These are phyloP conservation scores for Polymixis flavicincta DNA, from an alignment of 2,888 invertebrate genomes.

Conservation along the genomic window DNA sequence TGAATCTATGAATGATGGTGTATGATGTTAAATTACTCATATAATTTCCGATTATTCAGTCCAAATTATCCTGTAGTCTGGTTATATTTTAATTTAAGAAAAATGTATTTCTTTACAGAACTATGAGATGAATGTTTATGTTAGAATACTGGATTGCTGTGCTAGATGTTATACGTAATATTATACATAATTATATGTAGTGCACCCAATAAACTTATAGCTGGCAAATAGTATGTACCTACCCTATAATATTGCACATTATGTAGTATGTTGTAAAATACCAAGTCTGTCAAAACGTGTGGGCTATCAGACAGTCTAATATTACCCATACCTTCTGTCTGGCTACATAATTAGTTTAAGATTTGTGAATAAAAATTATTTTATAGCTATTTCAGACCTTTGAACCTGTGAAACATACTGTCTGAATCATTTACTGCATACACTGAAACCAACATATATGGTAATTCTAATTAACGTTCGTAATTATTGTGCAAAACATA, in stretches of 20 bases:
- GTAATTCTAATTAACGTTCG: constrained; percentile 41
- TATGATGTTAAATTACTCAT: constrained; percentile 15
- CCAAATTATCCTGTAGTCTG: constrained; percentile 5
- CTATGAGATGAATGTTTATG: constrained; percentile 45
- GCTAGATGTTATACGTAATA: constrained; percentile 64
- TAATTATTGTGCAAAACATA: constrained; percentile 35
- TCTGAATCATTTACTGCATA: constrained; percentile 39
- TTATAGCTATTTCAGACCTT: constrained; percentile 19
- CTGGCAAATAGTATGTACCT: constrained; percentile 43
- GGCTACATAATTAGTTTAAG: constrained; percentile 10
- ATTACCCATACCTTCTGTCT: not conserved
- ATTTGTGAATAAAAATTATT: constrained; percentile 22
- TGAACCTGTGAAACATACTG: constrained; percentile 12
- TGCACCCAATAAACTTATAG: constrained; percentile 61
- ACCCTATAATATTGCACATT: constrained; percentile 56
- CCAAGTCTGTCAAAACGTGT: constrained; percentile 15
- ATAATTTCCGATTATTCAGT: constrained; percentile 28
- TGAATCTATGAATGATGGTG: constrained; percentile 27
- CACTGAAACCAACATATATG: constrained; percentile 32
- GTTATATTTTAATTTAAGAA: constrained; percentile 8
- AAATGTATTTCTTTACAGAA: constrained; percentile 27
- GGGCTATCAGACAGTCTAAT: constrained; percentile 19
- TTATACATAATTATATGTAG: constrained; percentile 45
- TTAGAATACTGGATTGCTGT: constrained; percentile 62
- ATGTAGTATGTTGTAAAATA: constrained; percentile 30